Evolutionary conservation across 1,140 invertebrate genomes (phyloP).

Genomic region (Asobara japonica): DNA sequence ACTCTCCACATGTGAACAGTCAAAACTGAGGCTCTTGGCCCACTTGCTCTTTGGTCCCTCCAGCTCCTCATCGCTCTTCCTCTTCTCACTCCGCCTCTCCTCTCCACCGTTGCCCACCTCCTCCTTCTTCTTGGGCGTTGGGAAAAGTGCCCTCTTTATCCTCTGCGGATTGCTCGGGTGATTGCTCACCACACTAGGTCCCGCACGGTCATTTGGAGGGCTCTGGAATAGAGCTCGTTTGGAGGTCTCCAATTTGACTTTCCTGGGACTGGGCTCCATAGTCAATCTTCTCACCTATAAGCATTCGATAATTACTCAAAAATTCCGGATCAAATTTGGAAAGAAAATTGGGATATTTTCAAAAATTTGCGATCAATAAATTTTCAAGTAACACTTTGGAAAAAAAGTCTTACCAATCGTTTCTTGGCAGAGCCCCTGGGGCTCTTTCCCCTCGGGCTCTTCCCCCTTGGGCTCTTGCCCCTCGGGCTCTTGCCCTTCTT

Average conservation of each 20-base stretch:
- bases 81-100: constrained; percentile 47
- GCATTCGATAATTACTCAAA: no score
- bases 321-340: no score
- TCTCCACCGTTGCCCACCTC: constrained; percentile 30
- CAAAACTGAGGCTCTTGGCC: constrained; percentile 71
- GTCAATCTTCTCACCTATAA: constrained; percentile 45
- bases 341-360: no score
- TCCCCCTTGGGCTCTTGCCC: constrained; percentile 58
- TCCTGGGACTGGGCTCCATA: constrained; percentile 54
- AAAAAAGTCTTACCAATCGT: no score
- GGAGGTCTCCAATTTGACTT: constrained; percentile 62
- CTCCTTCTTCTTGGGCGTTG: constrained; percentile 63
- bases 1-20: constrained; percentile 56
- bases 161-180: constrained; percentile 50
- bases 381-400: no score
- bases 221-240: constrained; percentile 75
- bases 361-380: no score
- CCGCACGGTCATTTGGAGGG: constrained; percentile 61
- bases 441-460: constrained; percentile 54
- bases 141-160: constrained; percentile 71
- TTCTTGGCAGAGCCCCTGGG: constrained; percentile 61
- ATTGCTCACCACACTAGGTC: constrained; percentile 50
- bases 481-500: constrained; percentile 56
- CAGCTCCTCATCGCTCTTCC: constrained; percentile 67
- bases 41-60: constrained; percentile 66